Evolutionary conservation across 2,113 vertebrate genomes (phyloP), one percentile per base, ranked within the genome.

Genomic region (Benitochromis conjunctus): DNA sequence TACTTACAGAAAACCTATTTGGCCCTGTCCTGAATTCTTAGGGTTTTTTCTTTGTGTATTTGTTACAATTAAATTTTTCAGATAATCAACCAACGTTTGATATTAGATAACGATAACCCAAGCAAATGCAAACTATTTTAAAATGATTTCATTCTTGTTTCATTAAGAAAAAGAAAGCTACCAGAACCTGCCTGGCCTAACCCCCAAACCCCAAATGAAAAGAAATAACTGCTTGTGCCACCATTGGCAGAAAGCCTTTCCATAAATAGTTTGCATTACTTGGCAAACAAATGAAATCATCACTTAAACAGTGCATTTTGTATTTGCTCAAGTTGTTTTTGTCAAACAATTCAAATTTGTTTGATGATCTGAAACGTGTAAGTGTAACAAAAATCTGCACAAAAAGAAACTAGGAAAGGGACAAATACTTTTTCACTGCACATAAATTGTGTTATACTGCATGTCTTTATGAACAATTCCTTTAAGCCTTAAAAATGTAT

Each of bases 11-110:
- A 26, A 71, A 48, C 18, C 14, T 48, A 71, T 26, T 71, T 71
- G 8, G 21, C 13, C 66, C 38, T 0, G 38, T 71, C 5, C 41
- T 26, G 66, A 71, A 18, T 71, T 14, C 41, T 71, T 71, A 18
- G 2, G 36, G 0, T 0, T 3, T 38, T 64, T 34, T 13, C 9
- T 48, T 29, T 26, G 41, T 21, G 46, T 18, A 46, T 71, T 46
- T 71, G 21, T 46, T 26, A 46, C 21, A 1, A 9, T 71, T 21
- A 26, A 46, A 71, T 46, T 6, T 71, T 71, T 46, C 21, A 26
- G 41, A 71, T 13, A 46, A 46, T 46, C 13, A 71, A 71, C 26
- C 66, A 46, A 18, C 21, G 46, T 46, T 46, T 18, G 18, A 46
- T 26, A 71, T 71, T 71, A 26, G 21, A 46, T 16, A 46, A 18